phyloP scores from a whole-genome alignment of 1,140 invertebrate genomes.

The Acromyrmex echinatior region DNA sequence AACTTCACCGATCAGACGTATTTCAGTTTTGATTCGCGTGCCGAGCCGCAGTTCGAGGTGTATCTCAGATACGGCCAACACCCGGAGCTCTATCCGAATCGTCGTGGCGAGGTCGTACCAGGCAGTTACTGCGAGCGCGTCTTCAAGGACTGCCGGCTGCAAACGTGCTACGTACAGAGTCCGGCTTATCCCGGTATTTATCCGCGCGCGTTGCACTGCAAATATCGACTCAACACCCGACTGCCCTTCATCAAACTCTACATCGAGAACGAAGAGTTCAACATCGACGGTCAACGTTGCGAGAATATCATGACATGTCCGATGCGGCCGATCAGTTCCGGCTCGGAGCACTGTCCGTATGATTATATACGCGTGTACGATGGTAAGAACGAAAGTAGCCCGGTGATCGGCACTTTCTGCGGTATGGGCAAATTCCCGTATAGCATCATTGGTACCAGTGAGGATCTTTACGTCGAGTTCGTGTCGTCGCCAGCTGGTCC shows the following conservation, averaged over 20 bases:
- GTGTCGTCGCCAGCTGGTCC: conserved; percentile 96
- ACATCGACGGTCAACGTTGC: conserved; percentile 96
- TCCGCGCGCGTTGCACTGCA: conserved; percentile 95
- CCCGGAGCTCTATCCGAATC: conserved; percentile 96
- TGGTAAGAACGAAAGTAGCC: conserved; percentile 94
- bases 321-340: conserved; percentile 95
- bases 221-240: conserved; percentile 94
- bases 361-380: conserved; percentile 97
- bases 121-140: conserved; percentile 96
- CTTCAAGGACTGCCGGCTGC: conserved; percentile 94
- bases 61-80: conserved; percentile 96
- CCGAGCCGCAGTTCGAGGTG: conserved; percentile 96
- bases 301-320: conserved; percentile 98
- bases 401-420: conserved; percentile 96
- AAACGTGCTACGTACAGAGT: conserved; percentile 97
- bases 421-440: conserved; percentile 97
- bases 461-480: conserved; percentile 96
- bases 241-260: conserved; percentile 96
- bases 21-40: conserved; percentile 92
- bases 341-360: conserved; percentile 95
- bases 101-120: conserved; percentile 93
- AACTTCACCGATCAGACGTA: conserved; percentile 97
- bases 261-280: conserved; percentile 97
- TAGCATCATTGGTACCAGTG: conserved; percentile 96
- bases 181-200: conserved; percentile 97